Evolutionary conservation across 1,140 invertebrate species (phyloP).

Genomic region (Plectrocnemia conspersa): DNA sequence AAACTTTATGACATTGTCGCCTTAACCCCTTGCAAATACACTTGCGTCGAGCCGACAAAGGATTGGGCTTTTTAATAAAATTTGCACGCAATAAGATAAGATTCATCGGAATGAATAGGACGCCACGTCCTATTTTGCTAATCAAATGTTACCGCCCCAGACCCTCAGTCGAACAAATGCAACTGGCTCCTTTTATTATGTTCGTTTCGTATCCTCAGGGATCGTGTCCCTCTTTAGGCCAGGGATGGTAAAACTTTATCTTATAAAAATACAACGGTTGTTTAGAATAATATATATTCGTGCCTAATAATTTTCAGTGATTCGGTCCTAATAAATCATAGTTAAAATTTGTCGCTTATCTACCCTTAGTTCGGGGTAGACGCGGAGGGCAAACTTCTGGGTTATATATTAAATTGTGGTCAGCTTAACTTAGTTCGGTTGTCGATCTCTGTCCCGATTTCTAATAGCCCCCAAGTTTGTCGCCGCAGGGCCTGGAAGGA

Average conservation of each 20-base stretch:
- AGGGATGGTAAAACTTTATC: no score
- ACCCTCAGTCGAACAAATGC: neutral
- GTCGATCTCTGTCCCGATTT: conserved; percentile 7
- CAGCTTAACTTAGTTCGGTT: no score
- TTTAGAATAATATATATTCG: no score
- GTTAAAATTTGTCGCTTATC: no score
- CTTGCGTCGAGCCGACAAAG: neutral
- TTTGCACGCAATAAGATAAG: conserved; percentile 9
- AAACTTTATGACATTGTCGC: no score
- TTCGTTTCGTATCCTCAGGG: conserved; percentile 1
- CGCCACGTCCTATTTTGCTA: conserved; percentile 16
- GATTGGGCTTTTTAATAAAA: conserved; percentile 10
- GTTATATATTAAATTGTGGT: no score
- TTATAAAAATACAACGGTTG: no score
- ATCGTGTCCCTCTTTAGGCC: neutral
- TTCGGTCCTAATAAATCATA: no score
- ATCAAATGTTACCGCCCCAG: conserved; percentile 9
- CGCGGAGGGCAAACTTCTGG: no score
- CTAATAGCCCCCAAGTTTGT: conserved; percentile 16
- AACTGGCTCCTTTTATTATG: conserved; percentile 7
- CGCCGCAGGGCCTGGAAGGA: conserved; percentile 7
- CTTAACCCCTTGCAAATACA: neutral
- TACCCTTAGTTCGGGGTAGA: no score
- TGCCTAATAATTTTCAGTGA: no score
- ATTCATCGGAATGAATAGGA: conserved; percentile 8